These are phyloP conservation scores for Premnoplex brunnescens DNA, from an alignment of 2,797 vertebrate genomes.

Conservation along the genomic window DNA sequence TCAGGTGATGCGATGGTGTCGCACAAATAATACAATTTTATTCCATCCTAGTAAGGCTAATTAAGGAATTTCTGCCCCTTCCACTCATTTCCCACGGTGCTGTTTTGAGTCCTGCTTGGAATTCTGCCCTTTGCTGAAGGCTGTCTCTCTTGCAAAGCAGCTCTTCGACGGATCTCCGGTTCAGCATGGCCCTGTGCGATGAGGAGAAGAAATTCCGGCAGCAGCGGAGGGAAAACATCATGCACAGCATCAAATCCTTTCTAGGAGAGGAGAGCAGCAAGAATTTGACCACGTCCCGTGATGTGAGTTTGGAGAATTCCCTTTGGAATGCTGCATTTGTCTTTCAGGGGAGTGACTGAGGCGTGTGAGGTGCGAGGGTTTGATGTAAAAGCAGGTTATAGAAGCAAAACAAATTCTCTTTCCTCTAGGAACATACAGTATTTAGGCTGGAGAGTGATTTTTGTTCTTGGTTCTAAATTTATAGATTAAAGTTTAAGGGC, in stretches of 20 bases:
- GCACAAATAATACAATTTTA: neutral
- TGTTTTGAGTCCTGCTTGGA: neutral
- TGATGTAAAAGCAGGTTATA: neutral
- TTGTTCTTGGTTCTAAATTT: neutral
- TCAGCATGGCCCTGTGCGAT: conserved; percentile 92
- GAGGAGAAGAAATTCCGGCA: conserved; percentile 91
- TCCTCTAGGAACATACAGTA: neutral
- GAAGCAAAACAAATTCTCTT: neutral
- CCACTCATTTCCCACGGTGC: neutral
- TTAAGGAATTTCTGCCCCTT: neutral
- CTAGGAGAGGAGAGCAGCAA: conserved; percentile 84
- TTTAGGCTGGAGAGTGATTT: neutral
- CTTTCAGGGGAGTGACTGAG: neutral
- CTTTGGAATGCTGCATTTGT: neutral
- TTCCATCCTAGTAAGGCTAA: neutral
- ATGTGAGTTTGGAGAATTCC: conserved; percentile 75
- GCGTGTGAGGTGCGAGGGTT: neutral
- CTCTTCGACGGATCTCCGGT: conserved; percentile 89
- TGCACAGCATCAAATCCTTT: conserved; percentile 89
- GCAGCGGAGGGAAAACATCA: conserved; percentile 84
- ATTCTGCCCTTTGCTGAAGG: neutral
- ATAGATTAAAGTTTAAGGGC: neutral
- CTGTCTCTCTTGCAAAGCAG: conserved; percentile 67
- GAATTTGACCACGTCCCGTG: conserved; percentile 81
- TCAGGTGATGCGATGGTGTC: neutral